These are phyloP conservation scores for Abrostola tripartita DNA, from an alignment of 2,888 invertebrate genomes.

Conservation along the genomic window DNA sequence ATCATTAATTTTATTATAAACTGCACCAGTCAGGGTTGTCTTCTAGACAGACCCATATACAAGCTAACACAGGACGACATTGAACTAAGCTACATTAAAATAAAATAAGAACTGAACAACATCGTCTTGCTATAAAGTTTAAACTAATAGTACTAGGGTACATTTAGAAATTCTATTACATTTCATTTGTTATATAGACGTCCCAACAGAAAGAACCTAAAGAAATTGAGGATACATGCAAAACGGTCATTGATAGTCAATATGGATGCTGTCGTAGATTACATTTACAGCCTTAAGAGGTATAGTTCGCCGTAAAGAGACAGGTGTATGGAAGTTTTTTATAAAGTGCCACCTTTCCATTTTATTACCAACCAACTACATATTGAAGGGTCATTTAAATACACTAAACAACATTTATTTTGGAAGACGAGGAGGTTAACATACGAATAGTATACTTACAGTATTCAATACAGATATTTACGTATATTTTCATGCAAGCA, in stretches of 20 bases:
- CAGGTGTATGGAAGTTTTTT: conserved; percentile 61
- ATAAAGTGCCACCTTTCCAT: conserved; percentile 69
- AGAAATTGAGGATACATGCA: conserved; percentile 75
- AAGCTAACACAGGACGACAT: conserved; percentile 82
- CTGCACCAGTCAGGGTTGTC: conserved; percentile 52
- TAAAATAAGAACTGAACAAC: conserved; percentile 61
- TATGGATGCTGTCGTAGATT: conserved; percentile 40
- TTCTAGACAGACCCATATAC: conserved; percentile 60
- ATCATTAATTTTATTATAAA: conserved; percentile 68
- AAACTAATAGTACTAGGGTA: conserved; percentile 60
- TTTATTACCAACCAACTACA: conserved; percentile 70
- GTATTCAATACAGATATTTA: conserved; percentile 64
- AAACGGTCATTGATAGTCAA: conserved; percentile 57
- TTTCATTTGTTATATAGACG: conserved; percentile 46
- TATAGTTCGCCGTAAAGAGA: conserved; percentile 57
- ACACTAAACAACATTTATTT: conserved; percentile 86
- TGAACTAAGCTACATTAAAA: conserved; percentile 76
- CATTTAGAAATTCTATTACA: conserved; percentile 60
- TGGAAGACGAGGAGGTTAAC: conserved; percentile 82
- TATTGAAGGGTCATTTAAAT: conserved; percentile 70
- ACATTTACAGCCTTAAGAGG: conserved; percentile 51
- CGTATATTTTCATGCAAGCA: conserved; percentile 85
- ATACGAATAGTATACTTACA: conserved; percentile 71
- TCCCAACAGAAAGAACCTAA: conserved; percentile 58
- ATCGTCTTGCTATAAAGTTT: conserved; percentile 54